phyloP scores from a whole-genome alignment of 2,113 vertebrate genomes.

The Pterocles gutturalis region DNA sequence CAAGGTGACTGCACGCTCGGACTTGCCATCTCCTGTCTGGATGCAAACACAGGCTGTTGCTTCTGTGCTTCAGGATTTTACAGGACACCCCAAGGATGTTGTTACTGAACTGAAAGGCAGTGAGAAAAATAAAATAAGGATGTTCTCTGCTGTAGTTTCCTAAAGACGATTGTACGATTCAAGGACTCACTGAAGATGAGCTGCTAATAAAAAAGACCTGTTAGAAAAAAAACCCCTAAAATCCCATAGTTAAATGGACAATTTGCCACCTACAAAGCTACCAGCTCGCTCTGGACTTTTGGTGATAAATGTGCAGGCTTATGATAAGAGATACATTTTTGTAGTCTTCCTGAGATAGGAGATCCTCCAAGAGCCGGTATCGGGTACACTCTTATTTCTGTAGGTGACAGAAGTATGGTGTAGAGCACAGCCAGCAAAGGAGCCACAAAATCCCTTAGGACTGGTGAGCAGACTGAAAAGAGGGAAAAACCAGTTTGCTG shows the following conservation, averaged over 20 bases:
- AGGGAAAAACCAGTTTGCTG: neutral
- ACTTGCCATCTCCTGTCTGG: neutral
- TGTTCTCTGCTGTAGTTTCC: neutral
- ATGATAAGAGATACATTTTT: neutral
- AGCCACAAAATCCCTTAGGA: neutral
- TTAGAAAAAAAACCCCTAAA: neutral
- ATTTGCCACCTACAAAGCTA: neutral
- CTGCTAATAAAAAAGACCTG: neutral
- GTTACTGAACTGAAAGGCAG: neutral
- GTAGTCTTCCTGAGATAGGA: neutral
- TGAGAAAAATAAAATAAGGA: neutral
- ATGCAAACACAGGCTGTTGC: neutral
- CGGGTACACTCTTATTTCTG: neutral
- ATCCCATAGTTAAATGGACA: neutral
- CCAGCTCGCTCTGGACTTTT: neutral
- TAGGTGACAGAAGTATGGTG: neutral
- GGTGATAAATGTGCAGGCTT: neutral
- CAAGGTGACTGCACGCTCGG: neutral
- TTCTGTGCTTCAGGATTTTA: neutral
- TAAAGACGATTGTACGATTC: neutral
- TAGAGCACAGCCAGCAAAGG: neutral
- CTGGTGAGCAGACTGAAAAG: neutral
- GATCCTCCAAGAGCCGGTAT: neutral
- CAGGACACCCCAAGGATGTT: slow-evolving; percentile 22
- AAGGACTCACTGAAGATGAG: slow-evolving; percentile 8